A percentile compares a stretch with the other conserved stretches of the same genome.
Conservation (phyloP, 2,113 vertebrate genomes). For the Motacilla alba region DNA sequence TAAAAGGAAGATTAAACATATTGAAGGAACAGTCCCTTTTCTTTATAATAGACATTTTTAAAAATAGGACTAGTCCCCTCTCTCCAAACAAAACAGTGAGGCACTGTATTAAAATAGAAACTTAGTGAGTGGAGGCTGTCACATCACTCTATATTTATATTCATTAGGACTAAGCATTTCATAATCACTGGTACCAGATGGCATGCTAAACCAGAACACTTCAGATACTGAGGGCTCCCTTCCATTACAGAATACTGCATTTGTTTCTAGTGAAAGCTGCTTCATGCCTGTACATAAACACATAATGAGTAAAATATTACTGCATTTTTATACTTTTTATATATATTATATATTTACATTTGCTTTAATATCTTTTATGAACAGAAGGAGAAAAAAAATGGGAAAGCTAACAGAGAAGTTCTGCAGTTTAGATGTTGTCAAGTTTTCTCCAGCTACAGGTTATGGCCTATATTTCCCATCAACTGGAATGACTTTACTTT, state of each 20-base stretch:
- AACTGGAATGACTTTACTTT: background rate
- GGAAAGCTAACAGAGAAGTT: background rate
- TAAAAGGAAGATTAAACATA: background rate
- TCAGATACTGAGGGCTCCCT: background rate
- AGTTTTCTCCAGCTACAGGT: background rate
- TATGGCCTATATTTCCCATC: background rate
- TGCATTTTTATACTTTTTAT: background rate
- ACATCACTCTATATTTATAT: constrained; percentile 30
- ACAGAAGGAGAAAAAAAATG: background rate
- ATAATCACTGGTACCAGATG: background rate
- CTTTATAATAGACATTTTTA: background rate
- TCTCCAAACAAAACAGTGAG: background rate
- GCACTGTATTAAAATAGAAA: constrained; percentile 41
- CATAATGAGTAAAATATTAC: background rate
- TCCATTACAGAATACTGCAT: background rate
- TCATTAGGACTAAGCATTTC: constrained; percentile 17
- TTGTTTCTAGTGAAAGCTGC: background rate
- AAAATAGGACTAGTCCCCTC: background rate
- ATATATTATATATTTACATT: background rate
- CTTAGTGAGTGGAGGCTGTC: background rate
- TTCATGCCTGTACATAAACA: background rate
- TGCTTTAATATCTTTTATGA: background rate
- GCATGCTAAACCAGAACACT: background rate
- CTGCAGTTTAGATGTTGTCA: background rate
- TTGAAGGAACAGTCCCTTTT: background rate